Base-by-base conservation (phyloP, 2,888 invertebrate genomes). In the Nesidiocoris tenuis region DNA sequence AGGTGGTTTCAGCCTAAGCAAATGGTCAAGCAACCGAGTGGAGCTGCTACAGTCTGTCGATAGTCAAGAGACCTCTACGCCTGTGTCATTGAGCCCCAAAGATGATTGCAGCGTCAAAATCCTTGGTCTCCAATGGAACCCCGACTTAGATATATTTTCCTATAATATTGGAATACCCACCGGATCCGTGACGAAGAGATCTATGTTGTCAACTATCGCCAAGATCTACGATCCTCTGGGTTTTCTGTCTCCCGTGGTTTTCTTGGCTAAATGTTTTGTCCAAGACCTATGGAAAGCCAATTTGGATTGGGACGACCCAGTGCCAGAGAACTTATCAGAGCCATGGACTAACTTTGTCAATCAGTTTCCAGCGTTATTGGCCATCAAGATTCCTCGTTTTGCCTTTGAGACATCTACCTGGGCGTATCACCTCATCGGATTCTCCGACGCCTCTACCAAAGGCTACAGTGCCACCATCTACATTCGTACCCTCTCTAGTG, bases 381-480 rank as follows among this genome's bases (percentile, higher is more conserved):
- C 22, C 7, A 22, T 77, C 19, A n/a, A 16, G 17, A 77, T 75
- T 61, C 65, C 77, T 59, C 77, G 75, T 16, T 55, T 57, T 55
- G 1, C 68, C 2, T 55, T 18, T 9, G 21, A 1, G 17, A 61
- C 39, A n/a, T 12, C 18, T 0, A 24, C n/a, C 5, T 16, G 16
- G 0, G 22, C n/a, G 57, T 57, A 63, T 18, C 71, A 79, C 64
- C 66, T 78, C n/a, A 77, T 78, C 54, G 81, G 80, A 0, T 81
- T 80, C 75, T 57, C 77, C 2, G 81, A 80, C 25, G 80, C 81
- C 0, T 80, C 80, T 9, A 65, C 64, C 24, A 68, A 76, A 5
- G 80, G 79, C 1, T 79, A 79, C 74, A 77, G 77, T 2, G 80
- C 80, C 1, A 78, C 77, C 1, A 70, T 80, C 5, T 79, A 80